Percentiles rank a stretch among this genome's conserved stretches.
Conservation (phyloP, 1,140 invertebrate species). For the Caenorhabditis elegans region DNA sequence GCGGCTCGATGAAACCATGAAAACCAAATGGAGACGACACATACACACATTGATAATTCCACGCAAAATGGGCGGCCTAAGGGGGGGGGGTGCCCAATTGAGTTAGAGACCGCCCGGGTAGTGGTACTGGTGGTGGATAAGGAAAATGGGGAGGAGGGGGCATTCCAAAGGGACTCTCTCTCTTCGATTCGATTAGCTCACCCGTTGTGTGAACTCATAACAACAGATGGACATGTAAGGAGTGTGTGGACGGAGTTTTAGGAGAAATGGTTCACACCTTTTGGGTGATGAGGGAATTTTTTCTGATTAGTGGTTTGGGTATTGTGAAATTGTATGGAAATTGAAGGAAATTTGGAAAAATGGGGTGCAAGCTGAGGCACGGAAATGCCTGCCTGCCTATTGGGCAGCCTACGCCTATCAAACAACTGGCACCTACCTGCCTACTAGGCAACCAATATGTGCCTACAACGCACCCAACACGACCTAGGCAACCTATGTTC, state of each 20-base stretch:
- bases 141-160: not conserved
- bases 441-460: too few species aligned
- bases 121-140: not conserved
- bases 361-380: too few species aligned
- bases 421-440: too few species aligned
- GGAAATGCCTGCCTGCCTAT: too few species aligned
- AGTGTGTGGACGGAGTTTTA: too few species aligned
- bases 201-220: not conserved
- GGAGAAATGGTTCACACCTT: not conserved
- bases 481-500: too few species aligned
- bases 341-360: not conserved
- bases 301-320: too few species aligned
- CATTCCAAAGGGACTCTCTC: conserved; percentile 14
- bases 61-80: conserved; percentile 6
- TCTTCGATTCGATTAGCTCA: conserved; percentile 2
- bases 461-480: too few species aligned
- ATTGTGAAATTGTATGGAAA: too few species aligned
- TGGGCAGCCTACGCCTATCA: too few species aligned
- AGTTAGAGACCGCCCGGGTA: not conserved
- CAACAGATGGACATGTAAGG: not conserved
- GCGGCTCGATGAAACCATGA: not conserved
- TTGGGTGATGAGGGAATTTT: too few species aligned
- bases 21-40: not conserved
- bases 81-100: too few species aligned
- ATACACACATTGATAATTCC: conserved; percentile 31